Evolutionary conservation across 1,140 invertebrate species (phyloP), one percentile per base, ranked within the genome.

Genomic region (Ceratina japonica): DNA sequence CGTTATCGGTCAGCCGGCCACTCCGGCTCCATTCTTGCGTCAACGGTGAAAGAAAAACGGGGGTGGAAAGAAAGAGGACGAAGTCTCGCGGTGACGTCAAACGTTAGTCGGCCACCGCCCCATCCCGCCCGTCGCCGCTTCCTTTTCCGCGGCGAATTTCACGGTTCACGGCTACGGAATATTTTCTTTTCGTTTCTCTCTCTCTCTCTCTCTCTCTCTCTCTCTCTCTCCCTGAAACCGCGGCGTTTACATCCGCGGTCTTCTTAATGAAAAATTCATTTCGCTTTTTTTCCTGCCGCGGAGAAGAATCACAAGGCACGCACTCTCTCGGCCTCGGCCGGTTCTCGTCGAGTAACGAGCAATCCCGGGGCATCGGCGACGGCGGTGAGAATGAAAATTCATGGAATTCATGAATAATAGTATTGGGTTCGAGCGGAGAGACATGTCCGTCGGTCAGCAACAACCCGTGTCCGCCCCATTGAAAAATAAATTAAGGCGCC

Each of bases 331-430:
- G 18, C 20, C n/a, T 24, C 7, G 0, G n/a, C 1, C 15, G 37
- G 5, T 44, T 56, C 54, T 16, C 56, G 70, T n/a, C 73, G 85
- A 73, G 72, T 85, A 87, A 87, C 86, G 74, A 85, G 77, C 81
- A 87, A 86, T 85, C 68, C 80, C 65, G 61, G 18, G 61, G 27
- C n/a, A 16, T 27, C 58, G 70, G 79, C n/a, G n/a, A n/a, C n/a
- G n/a, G n/a, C 27, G 71, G 37, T 44, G 37, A 72, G 80, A 75
- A 90, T 90, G 87, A 91, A 91, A 91, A 92, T 91, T 90, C 89
- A 92, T 91, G 89, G 89, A 89, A 90, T 44, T 82, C 86, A 89
- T 90, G 90, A 91, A 91, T 91, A 91, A 89, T 89, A 91, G 90
- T 85, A 85, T 70, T 69, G n/a, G 20, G 18, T 59, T 12, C 1